phyloP scores from a whole-genome alignment of 1,140 invertebrate species.

The Cotesia chilonis region DNA sequence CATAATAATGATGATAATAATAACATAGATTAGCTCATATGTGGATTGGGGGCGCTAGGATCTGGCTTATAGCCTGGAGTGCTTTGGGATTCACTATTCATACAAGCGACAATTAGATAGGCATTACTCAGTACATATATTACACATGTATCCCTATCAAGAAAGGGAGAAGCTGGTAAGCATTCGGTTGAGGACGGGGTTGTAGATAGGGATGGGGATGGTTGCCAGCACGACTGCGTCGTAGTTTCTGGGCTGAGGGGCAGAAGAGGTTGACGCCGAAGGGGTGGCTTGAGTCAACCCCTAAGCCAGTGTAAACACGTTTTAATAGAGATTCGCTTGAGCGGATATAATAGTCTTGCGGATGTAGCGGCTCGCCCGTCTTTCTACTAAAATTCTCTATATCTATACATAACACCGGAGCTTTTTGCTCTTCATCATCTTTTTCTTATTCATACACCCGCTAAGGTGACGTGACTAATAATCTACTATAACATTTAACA shows the following conservation, averaged over 20 bases:
- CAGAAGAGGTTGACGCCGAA: constrained; percentile 52
- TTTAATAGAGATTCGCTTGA: constrained; percentile 69
- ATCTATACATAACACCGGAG: not conserved
- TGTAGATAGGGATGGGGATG: constrained; percentile 1
- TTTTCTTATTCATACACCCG: constrained; percentile 1
- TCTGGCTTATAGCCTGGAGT: constrained; percentile 65
- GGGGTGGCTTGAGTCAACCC: constrained; percentile 65
- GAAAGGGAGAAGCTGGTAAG: not conserved
- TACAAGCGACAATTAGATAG: constrained; percentile 68
- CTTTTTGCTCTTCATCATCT: not conserved
- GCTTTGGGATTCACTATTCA: constrained; percentile 67
- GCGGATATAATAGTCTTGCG: constrained; percentile 67
- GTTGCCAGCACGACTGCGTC: constrained; percentile 9
- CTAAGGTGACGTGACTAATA: constrained; percentile 17
- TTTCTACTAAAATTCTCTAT: not conserved
- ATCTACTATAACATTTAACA: not conserved
- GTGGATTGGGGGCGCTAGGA: constrained; percentile 52
- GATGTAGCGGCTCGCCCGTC: constrained; percentile 52
- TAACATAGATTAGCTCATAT: constrained; percentile 68
- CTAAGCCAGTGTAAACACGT: constrained; percentile 68
- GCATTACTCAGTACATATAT: constrained; percentile 59
- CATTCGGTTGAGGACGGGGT: not conserved
- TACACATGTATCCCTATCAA: not conserved
- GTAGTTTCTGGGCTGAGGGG: constrained; percentile 33
- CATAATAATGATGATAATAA: constrained; percentile 45